phyloP scores from a whole-genome alignment of 2,797 vertebrate species.

The Mus minutoides region DNA sequence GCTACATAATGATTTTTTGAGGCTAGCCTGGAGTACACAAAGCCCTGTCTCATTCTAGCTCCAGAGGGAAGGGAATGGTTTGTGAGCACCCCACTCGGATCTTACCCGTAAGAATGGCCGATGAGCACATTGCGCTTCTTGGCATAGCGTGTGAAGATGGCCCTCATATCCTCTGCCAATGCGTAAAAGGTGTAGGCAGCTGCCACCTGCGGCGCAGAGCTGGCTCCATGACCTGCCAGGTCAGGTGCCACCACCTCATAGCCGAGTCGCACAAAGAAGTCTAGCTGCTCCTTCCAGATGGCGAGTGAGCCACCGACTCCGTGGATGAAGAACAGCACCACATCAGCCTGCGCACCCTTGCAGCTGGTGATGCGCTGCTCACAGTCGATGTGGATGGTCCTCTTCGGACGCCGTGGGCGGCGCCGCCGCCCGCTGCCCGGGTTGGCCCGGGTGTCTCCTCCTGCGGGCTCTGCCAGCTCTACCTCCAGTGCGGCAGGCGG shows the following conservation, averaged over 20 bases:
- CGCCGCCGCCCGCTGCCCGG: constrained; percentile 78
- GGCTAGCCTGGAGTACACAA: neutral
- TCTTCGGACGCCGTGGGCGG: constrained; percentile 92
- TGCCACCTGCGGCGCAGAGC: constrained; percentile 94
- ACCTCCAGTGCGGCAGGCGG: constrained; percentile 92
- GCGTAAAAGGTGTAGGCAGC: constrained; percentile 98
- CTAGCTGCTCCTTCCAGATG: constrained; percentile 98
- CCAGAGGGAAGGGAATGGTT: neutral
- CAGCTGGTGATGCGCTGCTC: constrained; percentile 95
- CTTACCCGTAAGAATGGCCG: constrained; percentile 97
- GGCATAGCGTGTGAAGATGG: constrained; percentile 96
- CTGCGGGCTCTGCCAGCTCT: constrained; percentile 89
- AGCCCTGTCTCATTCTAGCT: neutral
- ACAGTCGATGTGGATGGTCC: constrained; percentile 94
- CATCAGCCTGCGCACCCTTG: constrained; percentile 94
- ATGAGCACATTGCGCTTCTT: constrained; percentile 96
- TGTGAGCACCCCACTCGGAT: too few relatives aligned
- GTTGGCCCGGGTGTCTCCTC: constrained; percentile 83
- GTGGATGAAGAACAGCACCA: constrained; percentile 97
- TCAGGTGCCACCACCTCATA: constrained; percentile 98
- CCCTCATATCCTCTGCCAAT: constrained; percentile 95
- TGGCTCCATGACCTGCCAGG: constrained; percentile 95
- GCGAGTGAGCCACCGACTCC: constrained; percentile 97
- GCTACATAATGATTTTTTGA: neutral
- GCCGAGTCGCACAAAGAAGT: constrained; percentile 95